Evolutionary conservation across 1,140 invertebrate species (phyloP).

Genomic region (Aphidius gifuensis): DNA sequence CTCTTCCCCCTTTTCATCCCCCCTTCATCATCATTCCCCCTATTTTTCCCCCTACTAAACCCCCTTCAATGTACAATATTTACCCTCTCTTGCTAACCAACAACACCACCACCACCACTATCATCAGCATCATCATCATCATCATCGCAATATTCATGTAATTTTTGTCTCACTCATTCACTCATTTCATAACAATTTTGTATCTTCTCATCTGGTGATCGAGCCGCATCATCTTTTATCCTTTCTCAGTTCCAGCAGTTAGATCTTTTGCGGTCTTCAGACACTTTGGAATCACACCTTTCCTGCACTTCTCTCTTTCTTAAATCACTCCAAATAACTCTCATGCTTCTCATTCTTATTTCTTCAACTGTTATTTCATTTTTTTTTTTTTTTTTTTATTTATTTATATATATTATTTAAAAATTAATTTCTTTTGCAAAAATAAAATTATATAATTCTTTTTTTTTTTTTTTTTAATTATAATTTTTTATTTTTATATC

Average conservation of each 20-base stretch:
- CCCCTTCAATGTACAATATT: constrained; percentile 5
- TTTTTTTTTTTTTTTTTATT: too few species aligned
- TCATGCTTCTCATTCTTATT: constrained; percentile 21
- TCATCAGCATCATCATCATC: too few species aligned
- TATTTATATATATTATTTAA: too few species aligned
- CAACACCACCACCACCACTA: constrained; percentile 7
- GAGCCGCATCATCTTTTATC: constrained; percentile 7
- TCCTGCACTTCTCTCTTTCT: constrained; percentile 39
- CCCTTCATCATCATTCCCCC: constrained; percentile 24
- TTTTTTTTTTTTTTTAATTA: too few species aligned
- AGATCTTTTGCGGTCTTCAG: constrained; percentile 27
- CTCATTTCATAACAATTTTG: not conserved
- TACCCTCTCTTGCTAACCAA: not conserved
- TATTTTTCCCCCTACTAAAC: constrained; percentile 24
- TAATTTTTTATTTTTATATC: too few species aligned
- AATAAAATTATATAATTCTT: too few species aligned
- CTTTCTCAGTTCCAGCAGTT: constrained; percentile 10
- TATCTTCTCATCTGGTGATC: not conserved
- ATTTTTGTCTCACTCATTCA: constrained; percentile 2
- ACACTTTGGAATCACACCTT: constrained; percentile 56
- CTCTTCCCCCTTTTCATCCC: constrained; percentile 36
- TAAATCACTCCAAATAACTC: constrained; percentile 44
- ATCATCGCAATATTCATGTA: too few species aligned
- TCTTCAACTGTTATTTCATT: not conserved
- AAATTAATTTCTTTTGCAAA: too few species aligned